Conservation (phyloP, 2,113 vertebrate genomes). For the Callipepla californica region DNA sequence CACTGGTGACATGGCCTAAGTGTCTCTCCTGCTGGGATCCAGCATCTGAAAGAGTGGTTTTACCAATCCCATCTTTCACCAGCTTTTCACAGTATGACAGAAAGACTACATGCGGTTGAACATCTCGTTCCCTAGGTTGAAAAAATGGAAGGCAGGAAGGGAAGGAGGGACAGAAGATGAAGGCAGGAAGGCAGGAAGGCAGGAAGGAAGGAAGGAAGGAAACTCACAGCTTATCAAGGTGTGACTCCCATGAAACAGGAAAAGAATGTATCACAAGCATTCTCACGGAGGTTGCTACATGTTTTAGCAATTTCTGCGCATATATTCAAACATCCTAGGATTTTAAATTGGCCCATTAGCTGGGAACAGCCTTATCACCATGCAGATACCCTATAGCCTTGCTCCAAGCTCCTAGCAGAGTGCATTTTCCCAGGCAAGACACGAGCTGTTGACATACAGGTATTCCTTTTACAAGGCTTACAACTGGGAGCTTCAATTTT, state of each 20-base stretch:
- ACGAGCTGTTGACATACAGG: rapidly evolving
- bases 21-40: neutral
- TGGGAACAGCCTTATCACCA: neutral
- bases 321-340: neutral
- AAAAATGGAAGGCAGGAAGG: neutral
- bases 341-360: neutral
- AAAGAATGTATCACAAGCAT: neutral
- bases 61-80: neutral
- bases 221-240: neutral
- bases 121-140: neutral
- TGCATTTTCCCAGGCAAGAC: neutral
- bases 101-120: neutral
- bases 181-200: neutral
- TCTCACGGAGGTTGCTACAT: neutral
- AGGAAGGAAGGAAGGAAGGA: neutral
- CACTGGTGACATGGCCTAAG: neutral
- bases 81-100: neutral
- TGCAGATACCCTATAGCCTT: neutral
- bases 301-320: neutral
- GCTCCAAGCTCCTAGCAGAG: neutral
- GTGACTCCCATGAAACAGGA: neutral
- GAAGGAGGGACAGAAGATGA: neutral
- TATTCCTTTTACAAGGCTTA: neutral
- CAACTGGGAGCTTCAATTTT: neutral
- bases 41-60: neutral